These are phyloP conservation scores for Platysteira castanea DNA, from an alignment of 2,113 vertebrate genomes.

Conservation along the genomic window DNA sequence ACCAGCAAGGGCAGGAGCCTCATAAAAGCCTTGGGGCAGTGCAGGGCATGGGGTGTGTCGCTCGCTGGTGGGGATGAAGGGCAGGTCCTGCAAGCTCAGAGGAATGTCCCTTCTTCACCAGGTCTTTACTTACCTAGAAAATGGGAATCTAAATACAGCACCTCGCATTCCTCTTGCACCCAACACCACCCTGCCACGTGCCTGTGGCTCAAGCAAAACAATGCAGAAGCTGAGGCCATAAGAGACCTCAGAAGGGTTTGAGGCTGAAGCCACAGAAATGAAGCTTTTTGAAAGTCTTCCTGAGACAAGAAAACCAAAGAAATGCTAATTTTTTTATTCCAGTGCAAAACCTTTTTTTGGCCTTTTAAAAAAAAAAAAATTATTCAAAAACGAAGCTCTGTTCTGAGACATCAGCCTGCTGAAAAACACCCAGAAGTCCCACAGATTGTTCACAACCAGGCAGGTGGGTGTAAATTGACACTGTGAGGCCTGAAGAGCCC, in stretches of 20 bases:
- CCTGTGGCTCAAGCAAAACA: neutral
- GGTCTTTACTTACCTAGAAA: neutral
- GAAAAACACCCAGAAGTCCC: neutral
- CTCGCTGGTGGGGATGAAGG: neutral
- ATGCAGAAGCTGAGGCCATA: neutral
- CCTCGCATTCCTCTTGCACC: neutral
- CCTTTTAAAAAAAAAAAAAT: neutral
- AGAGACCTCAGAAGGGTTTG: neutral
- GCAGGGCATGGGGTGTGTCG: fast-evolving
- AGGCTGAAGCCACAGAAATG: neutral
- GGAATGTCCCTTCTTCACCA: neutral
- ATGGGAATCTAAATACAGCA: neutral
- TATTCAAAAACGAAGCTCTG: neutral
- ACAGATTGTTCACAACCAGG: neutral
- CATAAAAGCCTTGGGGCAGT: neutral
- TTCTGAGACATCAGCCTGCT: neutral
- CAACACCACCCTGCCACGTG: fast-evolving
- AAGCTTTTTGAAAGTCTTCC: neutral
- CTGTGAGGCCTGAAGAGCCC: neutral
- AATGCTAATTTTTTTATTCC: neutral
- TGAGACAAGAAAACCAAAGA: neutral
- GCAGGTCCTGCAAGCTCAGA: neutral
- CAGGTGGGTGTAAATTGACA: neutral
- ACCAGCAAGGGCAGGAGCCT: neutral
- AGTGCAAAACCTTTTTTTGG: neutral